Percentiles rank a stretch among this genome's conserved stretches.
These are phyloP conservation scores for Brachylomia viminalis DNA, from an alignment of 2,888 invertebrate genomes.

Conservation along the genomic window DNA sequence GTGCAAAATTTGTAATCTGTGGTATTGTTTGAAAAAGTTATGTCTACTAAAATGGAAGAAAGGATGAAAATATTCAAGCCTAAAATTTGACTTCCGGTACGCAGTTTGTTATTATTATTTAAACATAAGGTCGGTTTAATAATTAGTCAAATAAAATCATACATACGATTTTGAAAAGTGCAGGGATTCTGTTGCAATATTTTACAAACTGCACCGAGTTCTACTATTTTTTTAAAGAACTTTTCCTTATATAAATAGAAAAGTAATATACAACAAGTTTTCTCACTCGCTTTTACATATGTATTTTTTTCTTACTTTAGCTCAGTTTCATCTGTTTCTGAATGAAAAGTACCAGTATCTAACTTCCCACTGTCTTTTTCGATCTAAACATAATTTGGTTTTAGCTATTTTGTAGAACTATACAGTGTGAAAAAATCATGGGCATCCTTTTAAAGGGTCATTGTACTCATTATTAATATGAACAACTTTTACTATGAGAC, in stretches of 20 bases:
- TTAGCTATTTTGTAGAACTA: not conserved
- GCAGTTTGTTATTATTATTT: conserved; percentile 1
- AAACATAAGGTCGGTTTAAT: not conserved
- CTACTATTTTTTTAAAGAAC: not conserved
- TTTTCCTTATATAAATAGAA: too few species aligned
- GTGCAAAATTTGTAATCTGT: conserved; percentile 3
- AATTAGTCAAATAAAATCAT: not conserved
- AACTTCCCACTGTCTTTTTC: not conserved
- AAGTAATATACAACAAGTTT: too few species aligned
- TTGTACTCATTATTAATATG: too few species aligned
- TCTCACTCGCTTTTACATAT: not conserved
- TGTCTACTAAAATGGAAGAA: conserved; percentile 23
- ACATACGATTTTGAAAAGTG: not conserved
- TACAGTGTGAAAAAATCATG: too few species aligned
- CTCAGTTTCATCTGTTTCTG: not conserved
- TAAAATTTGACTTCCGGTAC: conserved; percentile 14
- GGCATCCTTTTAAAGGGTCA: too few species aligned
- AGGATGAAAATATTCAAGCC: conserved; percentile 14
- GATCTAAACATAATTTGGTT: not conserved
- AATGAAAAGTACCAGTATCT: not conserved
- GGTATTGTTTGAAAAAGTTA: conserved; percentile 4
- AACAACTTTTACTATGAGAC: too few species aligned
- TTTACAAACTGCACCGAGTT: not conserved
- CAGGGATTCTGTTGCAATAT: not conserved
- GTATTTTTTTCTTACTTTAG: not conserved